Percentiles rank a stretch among this genome's conserved stretches.
phyloP scores from a whole-genome alignment of 2,113 vertebrate species.

The Mesoclemmys tuberculata region DNA sequence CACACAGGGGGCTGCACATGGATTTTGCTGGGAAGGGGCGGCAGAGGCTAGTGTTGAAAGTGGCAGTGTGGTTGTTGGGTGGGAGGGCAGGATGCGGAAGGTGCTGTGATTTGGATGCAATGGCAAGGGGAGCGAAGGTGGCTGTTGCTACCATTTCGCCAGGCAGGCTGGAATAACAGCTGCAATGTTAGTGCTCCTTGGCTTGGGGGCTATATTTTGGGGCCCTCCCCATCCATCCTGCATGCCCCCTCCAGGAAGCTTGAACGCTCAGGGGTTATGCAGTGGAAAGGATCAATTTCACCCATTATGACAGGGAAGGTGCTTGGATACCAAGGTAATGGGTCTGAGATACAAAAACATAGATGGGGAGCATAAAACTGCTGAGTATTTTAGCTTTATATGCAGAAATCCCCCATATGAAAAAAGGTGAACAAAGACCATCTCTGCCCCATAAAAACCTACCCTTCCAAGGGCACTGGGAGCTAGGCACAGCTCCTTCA shows the following conservation, averaged over 20 bases:
- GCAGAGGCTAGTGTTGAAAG: background rate
- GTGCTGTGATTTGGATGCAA: background rate
- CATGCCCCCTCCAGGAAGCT: background rate
- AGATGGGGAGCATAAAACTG: background rate
- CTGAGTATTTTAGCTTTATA: background rate
- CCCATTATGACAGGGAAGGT: background rate
- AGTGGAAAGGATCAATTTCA: background rate
- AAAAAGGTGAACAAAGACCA: background rate
- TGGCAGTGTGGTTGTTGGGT: background rate
- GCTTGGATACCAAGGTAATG: background rate
- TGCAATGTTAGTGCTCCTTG: background rate
- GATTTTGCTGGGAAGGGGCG: fast-evolving
- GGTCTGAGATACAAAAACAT: background rate
- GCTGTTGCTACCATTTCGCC: background rate
- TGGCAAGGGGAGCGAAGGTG: background rate
- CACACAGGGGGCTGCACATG: background rate
- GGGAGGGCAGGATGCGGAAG: too few species aligned
- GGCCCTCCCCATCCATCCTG: background rate
- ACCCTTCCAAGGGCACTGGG: fast-evolving
- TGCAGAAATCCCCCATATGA: background rate
- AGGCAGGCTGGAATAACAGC: background rate
- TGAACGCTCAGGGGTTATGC: background rate
- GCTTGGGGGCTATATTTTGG: background rate
- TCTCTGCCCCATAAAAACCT: background rate
- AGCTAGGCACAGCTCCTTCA: fast-evolving